Evolutionary conservation across 1,140 invertebrate species (phyloP), one percentile per base, ranked within the genome.

Genomic region (Oreohelix idahoensis): DNA sequence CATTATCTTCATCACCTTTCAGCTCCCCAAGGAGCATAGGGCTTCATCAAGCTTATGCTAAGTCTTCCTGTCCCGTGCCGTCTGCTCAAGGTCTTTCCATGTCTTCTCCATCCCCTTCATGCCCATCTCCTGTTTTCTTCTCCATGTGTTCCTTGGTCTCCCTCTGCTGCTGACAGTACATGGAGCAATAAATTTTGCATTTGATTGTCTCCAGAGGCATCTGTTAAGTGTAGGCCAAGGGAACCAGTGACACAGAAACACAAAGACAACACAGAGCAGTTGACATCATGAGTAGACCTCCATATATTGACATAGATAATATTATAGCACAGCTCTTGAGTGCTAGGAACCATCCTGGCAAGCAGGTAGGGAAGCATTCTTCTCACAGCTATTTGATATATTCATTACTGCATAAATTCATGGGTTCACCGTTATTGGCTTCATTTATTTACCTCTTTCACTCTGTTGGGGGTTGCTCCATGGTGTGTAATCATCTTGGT

Each of bases 251-350:
- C 15, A 5, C 32, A 15, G 17, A 74, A 0, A 17, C n/a, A 29
- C 36, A 15, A 51, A 77, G 58, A 26, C 26, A 17, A 2, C 32
- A 32, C 8, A 17, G 38, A 32, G 20, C 38, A 42, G 20, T 42
- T 73, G 36, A 73, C 42, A 80, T 71, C 66, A 84, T 84, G 83
- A 84, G 80, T 53, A 77, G 75, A 73, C 39, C 26, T 76, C 51
- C 58, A 32, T 86, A 90, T 35, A 80, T 92, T 74, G 89, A 92
- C 81, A 85, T 92, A n/a, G 91, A 92, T 85, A 84, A 85, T 51
- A 88, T 92, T 29, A 91, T 92, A 74, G 85, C 90, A 71, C 91
- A 92, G 81, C 86, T 92, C 35, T 84, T 92, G 4, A 79, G 90
- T 49, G 88, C 88, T 10, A 88, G 88, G 84, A 87, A 91, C n/a